Evolutionary conservation across 2,888 invertebrate species (phyloP).

Genomic region (Alloscopus bannaensis): DNA sequence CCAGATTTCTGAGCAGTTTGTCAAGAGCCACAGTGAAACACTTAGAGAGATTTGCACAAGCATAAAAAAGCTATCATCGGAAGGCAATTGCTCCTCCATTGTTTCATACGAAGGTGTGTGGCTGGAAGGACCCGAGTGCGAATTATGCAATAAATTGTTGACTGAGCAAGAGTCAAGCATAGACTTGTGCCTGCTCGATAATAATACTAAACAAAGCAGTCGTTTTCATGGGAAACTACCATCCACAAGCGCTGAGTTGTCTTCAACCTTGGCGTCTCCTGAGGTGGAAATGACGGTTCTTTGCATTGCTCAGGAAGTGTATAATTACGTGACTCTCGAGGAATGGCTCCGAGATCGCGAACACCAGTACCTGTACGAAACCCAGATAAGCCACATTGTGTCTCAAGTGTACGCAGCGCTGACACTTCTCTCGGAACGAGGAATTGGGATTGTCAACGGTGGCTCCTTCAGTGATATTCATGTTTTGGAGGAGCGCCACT

Average conservation of each 20-base stretch:
- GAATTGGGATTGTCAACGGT: neutral
- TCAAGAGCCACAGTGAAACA: neutral
- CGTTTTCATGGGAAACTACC: neutral
- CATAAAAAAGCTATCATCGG: neutral
- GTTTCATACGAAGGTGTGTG: conserved; percentile 7
- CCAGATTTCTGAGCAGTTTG: neutral
- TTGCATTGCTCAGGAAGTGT: conserved; percentile 5
- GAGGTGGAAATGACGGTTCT: neutral
- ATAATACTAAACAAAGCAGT: neutral
- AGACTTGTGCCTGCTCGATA: neutral
- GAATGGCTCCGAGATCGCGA: conserved; percentile 21
- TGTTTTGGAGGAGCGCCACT: neutral
- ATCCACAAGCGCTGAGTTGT: neutral
- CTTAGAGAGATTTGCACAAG: neutral
- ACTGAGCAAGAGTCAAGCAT: neutral
- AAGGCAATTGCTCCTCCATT: neutral
- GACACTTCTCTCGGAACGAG: neutral
- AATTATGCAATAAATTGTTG: conserved; percentile 9
- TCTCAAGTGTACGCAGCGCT: conserved; percentile 6
- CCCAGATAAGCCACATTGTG: conserved; percentile 9
- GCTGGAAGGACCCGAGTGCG: conserved; percentile 22
- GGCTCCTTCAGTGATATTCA: conserved; percentile 10
- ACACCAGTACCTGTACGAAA: neutral
- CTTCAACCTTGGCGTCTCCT: neutral
- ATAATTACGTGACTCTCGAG: neutral